Evolutionary conservation across 1,140 invertebrate species (phyloP), one percentile per base, ranked within the genome.

Genomic region (Pteromalus puparum): DNA sequence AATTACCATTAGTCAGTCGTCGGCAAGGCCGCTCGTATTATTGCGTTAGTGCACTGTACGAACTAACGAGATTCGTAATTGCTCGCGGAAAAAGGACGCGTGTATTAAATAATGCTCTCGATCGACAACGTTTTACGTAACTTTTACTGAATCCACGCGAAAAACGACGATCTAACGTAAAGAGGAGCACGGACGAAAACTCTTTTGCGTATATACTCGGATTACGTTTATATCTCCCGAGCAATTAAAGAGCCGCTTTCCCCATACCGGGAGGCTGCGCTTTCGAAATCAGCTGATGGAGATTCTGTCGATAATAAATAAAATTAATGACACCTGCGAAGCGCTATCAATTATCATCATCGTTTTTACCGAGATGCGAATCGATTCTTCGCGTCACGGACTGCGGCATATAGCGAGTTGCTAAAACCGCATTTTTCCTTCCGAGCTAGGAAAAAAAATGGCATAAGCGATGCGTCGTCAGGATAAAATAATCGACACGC

Each of bases 301-400:
- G 21, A 9, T 38, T 42, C 30, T 5, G 42, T 73, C 34, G 34
- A 73, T 73, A 73, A 38, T 18, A 18, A 73, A n/a, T 28, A 28
- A 73, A 73, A 73, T 73, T 73, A 73, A 73, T 38, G 72, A 34
- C 18, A 38, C 34, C 18, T 73, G 15, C 24, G 67, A 13, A 26
- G 53, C 38, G 6, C 72, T 21, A 73, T 73, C 26, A n/a, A 73
- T 73, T 38, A 73, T 38, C 18, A 34, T 18, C 12, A 34, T 38
- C 48, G 1, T 21, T 53, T 53, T 21, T 5, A 13, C 13, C 9
- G 48, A 13, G 13, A 18, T 1, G 4, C 48, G 12, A 53, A 53
- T 53, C 48, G 6, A 18, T 48, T 9, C 46, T 48, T 10, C n/a
- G n/a, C n/a, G n/a, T n/a, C n/a, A n/a, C n/a, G n/a, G n/a, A n/a